phyloP scores from a whole-genome alignment of 2,797 vertebrate genomes.

The Acipenser transmontanus region DNA sequence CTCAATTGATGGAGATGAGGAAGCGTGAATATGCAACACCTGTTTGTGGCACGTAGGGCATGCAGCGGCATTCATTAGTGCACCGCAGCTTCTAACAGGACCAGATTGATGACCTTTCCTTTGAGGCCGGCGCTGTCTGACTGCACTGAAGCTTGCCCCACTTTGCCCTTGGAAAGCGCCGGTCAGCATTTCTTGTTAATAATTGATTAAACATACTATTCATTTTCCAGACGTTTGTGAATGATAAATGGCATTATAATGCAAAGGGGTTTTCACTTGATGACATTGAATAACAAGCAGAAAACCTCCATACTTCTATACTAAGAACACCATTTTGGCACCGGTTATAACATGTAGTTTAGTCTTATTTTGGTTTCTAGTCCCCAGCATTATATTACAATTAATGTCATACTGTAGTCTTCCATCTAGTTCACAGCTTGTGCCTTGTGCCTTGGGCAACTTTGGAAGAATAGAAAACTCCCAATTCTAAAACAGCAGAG shows the following conservation, averaged over 20 bases:
- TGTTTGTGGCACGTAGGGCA: constrained; percentile 31
- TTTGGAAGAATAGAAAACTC: too few relatives aligned
- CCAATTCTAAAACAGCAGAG: too few relatives aligned
- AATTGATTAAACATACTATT: constrained; percentile 31
- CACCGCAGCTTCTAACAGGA: constrained; percentile 25
- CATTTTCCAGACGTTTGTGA: constrained; percentile 18
- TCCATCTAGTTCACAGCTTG: too few relatives aligned
- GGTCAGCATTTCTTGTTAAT: constrained; percentile 28
- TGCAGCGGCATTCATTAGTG: constrained; percentile 41
- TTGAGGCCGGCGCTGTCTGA: constrained; percentile 30
- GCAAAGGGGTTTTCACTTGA: constrained; percentile 11
- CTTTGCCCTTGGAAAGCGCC: constrained; percentile 39
- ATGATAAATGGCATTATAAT: constrained; percentile 18
- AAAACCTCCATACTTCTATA: neutral
- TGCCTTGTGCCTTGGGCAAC: too few relatives aligned
- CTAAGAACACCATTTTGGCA: constrained; percentile 17
- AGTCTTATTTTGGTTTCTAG: too few relatives aligned
- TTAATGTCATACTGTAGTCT: too few relatives aligned
- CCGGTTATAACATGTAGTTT: constrained; percentile 6
- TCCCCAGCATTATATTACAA: too few relatives aligned
- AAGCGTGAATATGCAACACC: constrained; percentile 37
- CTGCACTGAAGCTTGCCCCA: constrained; percentile 26
- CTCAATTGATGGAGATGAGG: constrained; percentile 17
- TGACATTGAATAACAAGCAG: constrained; percentile 13
- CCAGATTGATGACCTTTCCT: constrained; percentile 42